Conservation (phyloP, 2,113 vertebrate genomes). For the Brienomyrus longianalis region DNA sequence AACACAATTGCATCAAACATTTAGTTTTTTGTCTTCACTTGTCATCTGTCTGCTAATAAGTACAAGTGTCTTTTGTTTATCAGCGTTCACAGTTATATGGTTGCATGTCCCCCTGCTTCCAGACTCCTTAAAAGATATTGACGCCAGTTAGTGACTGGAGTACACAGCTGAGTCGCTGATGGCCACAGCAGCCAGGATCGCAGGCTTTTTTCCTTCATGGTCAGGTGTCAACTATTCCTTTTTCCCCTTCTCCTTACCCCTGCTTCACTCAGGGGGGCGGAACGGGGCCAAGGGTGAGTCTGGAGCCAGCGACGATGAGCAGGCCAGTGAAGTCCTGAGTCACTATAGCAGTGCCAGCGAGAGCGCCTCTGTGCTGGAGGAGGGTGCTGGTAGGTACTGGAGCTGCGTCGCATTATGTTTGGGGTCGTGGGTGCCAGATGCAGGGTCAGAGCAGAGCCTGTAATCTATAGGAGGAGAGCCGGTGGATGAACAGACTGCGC, state of each 20-base stretch:
- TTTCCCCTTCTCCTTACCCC: not conserved
- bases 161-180: constrained; percentile 29
- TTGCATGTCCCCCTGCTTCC: not conserved
- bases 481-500: constrained; percentile 71
- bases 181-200: not conserved
- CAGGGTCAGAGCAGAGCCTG: not conserved
- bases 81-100: not conserved
- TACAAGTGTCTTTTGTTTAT: not conserved
- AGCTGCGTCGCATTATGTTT: not conserved
- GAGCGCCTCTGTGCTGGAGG: constrained; percentile 68
- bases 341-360: constrained; percentile 85
- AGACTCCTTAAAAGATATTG: constrained; percentile 3
- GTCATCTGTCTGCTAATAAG: not conserved
- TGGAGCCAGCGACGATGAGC: constrained; percentile 81
- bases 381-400: constrained; percentile 61
- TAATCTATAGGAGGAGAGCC: constrained; percentile 62
- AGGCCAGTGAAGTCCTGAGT: constrained; percentile 76
- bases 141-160: constrained; percentile 28
- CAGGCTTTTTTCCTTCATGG: not conserved
- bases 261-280: constrained; percentile 47
- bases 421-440: not conserved
- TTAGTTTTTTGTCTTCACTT: not conserved
- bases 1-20: not conserved
- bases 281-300: constrained; percentile 71
- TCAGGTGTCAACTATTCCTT: not conserved